Evolutionary conservation across 2,113 vertebrate species (phyloP), one percentile per base, ranked within the genome.

Genomic region (Redunca redunca): DNA sequence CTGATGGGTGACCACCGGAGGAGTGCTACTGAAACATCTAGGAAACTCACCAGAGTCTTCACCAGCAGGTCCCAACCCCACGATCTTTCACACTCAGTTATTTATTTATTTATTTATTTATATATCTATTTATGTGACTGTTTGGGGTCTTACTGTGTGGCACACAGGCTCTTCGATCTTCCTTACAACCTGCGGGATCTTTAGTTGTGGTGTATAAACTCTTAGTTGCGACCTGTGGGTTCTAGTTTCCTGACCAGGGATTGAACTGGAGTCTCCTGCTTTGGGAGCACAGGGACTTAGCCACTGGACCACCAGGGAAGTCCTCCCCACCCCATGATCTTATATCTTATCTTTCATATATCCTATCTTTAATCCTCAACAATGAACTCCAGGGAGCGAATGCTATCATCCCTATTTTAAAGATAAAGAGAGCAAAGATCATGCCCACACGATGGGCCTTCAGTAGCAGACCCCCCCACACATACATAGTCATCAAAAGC

Each of bases 21-120:
- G 43, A 23, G 46, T 0, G 1, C 4, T 36, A 5, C 2, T 19
- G 36, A 64, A 36, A 2, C 9, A 28, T 23, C 9, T 12, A 58
- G 7, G 9, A 95, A 46, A 43, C 80, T 86, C 28, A 30, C 7
- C 8, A 26, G 13, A 28, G 21, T 16, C 23, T 58, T 78, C 55
- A 14, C 19, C 57, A 15, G 48, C 53, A 53, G 62, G 28, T 21
- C 25, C 7, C 87, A 64, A 53, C 15, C 1, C n/a, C 78, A 33
- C 10, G 8, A 71, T 33, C 60, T 50, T 64, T 48, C 17, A 46
- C 12, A 28, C 8, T 48, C 46, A 8, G 3, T 28, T 48, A 46
- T 2, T 46, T 74, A 5, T 77, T 28, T 48, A 46, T 2, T 46
- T 74, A 5, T 77, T 40, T 28, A 78, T 14, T 26, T 77, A 77